These are phyloP conservation scores for Dendrolimus kikuchii DNA, from an alignment of 1,140 invertebrate species.

Conservation along the genomic window DNA sequence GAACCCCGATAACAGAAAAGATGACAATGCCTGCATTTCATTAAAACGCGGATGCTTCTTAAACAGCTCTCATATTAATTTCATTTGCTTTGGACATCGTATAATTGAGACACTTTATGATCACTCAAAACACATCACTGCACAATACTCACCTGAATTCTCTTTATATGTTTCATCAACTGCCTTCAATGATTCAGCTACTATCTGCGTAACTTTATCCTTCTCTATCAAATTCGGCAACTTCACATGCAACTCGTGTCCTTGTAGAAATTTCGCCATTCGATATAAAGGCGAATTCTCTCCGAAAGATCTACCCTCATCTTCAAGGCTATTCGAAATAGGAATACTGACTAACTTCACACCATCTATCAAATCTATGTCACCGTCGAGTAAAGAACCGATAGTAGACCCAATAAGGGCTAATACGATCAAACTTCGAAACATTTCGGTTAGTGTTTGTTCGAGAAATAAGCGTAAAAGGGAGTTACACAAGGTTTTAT, in stretches of 20 bases:
- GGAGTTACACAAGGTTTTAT: slow-evolving; percentile 52
- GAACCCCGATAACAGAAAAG: no score
- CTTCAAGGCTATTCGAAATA: slow-evolving; percentile 57
- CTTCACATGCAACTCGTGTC: slow-evolving; percentile 80
- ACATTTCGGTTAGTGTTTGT: slow-evolving; percentile 45
- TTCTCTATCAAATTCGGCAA: slow-evolving; percentile 76
- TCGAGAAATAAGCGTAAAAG: slow-evolving; percentile 57
- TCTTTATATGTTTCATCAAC: slow-evolving; percentile 60
- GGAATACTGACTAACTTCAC: slow-evolving; percentile 73
- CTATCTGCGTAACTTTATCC: slow-evolving; percentile 54
- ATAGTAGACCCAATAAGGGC: slow-evolving; percentile 22
- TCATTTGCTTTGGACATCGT: no score
- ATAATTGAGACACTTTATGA: no score
- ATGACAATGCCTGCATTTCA: no score
- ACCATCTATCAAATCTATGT: slow-evolving; percentile 75
- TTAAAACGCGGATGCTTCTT: no score
- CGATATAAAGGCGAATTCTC: slow-evolving; percentile 71
- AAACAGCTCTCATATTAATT: no score
- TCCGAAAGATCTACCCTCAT: slow-evolving; percentile 65
- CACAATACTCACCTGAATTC: slow-evolving; percentile 43
- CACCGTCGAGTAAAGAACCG: slow-evolving; percentile 53
- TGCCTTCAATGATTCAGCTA: slow-evolving; percentile 54
- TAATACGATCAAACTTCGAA: slow-evolving; percentile 28
- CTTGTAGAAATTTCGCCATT: slow-evolving; percentile 77
- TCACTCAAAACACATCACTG: background rate